Percentiles rank a stretch among this genome's conserved stretches.
Conservation (phyloP, 2,797 vertebrate species). For the Nannoperca australis region DNA sequence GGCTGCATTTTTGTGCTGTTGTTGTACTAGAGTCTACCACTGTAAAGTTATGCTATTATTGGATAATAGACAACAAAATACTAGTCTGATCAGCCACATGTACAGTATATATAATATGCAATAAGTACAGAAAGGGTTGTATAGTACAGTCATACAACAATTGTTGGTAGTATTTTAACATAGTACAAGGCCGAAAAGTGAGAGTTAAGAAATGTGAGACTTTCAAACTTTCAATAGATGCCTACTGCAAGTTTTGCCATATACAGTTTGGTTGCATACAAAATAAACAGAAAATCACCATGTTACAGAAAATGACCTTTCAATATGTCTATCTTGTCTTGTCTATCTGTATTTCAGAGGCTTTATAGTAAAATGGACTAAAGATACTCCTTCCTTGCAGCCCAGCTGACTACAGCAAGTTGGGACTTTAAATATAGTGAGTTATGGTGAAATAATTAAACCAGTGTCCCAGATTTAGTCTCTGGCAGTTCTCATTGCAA, state of each 20-base stretch:
- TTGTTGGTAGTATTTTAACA: neutral
- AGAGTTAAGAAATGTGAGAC: neutral
- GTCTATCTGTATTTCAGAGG: neutral
- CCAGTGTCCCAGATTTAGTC: conserved; percentile 74
- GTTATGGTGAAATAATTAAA: conserved; percentile 68
- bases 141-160: neutral
- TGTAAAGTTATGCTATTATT: neutral
- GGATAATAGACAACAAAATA: neutral
- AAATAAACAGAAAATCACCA: neutral
- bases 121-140: neutral
- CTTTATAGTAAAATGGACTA: neutral
- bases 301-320: conserved; percentile 10
- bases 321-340: neutral
- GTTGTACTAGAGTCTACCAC: neutral
- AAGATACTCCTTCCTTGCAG: conserved; percentile 10
- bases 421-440: conserved; percentile 50
- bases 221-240: neutral
- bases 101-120: neutral
- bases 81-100: neutral
- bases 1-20: conserved; percentile 15
- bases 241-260: neutral
- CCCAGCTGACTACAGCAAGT: conserved; percentile 21
- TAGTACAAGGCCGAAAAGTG: neutral
- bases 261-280: neutral
- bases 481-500: conserved; percentile 63